A percentile compares a stretch with the other conserved stretches of the same genome.
phyloP scores from a whole-genome alignment of 2,888 invertebrate species.

The Philaethria dido region DNA sequence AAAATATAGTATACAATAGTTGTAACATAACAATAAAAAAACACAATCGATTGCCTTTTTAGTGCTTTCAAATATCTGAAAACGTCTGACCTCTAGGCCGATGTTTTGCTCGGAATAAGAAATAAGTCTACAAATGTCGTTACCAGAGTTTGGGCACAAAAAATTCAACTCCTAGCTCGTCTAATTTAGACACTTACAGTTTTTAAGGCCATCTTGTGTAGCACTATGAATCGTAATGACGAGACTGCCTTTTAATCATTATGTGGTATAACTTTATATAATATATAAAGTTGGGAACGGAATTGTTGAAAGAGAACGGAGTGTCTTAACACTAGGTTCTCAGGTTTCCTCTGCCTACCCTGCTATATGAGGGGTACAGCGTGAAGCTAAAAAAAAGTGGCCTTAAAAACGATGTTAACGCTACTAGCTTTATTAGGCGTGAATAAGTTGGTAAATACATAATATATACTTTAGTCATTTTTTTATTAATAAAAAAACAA shows the following conservation, averaged over 20 bases:
- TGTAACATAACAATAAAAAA: not conserved
- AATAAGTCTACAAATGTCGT: constrained; percentile 41
- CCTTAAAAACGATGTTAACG: too few relatives aligned
- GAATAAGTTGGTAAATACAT: too few relatives aligned
- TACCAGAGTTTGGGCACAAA: constrained; percentile 32
- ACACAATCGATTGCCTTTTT: constrained; percentile 6
- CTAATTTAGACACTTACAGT: constrained; percentile 20
- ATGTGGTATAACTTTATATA: not conserved
- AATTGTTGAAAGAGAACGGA: too few relatives aligned
- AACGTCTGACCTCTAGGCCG: constrained; percentile 43
- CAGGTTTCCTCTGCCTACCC: too few relatives aligned
- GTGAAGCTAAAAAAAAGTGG: too few relatives aligned
- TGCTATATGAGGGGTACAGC: too few relatives aligned
- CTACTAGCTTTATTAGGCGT: too few relatives aligned
- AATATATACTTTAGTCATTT: too few relatives aligned
- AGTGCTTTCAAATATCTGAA: constrained; percentile 5
- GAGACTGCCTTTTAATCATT: not conserved
- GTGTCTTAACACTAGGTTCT: too few relatives aligned
- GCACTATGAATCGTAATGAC: constrained; percentile 11
- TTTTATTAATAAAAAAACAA: too few relatives aligned
- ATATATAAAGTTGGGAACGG: too few relatives aligned
- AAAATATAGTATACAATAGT: not conserved
- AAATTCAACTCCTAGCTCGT: constrained; percentile 14
- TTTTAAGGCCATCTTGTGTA: constrained; percentile 9
- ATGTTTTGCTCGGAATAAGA: constrained; percentile 43